These are phyloP conservation scores for Diplolepis rosae DNA, from an alignment of 2,888 invertebrate genomes.

Conservation along the genomic window DNA sequence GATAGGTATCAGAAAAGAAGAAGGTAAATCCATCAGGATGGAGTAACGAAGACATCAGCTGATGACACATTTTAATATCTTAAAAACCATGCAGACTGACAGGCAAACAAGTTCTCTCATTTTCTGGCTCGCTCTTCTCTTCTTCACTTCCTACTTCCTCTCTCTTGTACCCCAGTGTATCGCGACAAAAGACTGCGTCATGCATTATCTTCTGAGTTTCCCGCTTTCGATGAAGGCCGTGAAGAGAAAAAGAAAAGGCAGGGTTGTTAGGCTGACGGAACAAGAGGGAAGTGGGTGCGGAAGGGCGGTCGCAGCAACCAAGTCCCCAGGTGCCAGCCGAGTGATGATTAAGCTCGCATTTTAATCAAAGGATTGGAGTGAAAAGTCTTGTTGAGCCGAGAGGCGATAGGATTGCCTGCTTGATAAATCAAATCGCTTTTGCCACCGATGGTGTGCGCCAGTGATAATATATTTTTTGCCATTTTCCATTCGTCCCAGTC, in stretches of 20 bases:
- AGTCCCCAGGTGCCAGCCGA: slow-evolving; percentile 68
- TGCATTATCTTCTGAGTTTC: slow-evolving; percentile 66
- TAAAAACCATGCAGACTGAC: slow-evolving; percentile 61
- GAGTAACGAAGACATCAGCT: slow-evolving; percentile 69
- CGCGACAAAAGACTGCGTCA: slow-evolving; percentile 65
- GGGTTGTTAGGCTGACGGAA: slow-evolving; percentile 37
- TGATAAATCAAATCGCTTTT: slow-evolving; percentile 71
- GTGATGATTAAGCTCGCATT: slow-evolving; percentile 72
- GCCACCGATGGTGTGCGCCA: slow-evolving; percentile 48
- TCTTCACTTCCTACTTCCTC: slow-evolving; percentile 34
- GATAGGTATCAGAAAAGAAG: background rate
- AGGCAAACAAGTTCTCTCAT: slow-evolving; percentile 34
- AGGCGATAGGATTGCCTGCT: slow-evolving; percentile 69
- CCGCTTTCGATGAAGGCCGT: slow-evolving; percentile 57
- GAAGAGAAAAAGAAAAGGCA: slow-evolving; percentile 51
- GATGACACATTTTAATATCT: slow-evolving; percentile 73
- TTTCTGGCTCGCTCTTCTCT: slow-evolving; percentile 13
- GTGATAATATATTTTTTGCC: slow-evolving; percentile 60
- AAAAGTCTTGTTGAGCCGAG: slow-evolving; percentile 70
- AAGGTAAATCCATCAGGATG: slow-evolving; percentile 58
- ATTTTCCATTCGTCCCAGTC: slow-evolving; percentile 42
- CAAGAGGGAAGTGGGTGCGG: slow-evolving; percentile 33
- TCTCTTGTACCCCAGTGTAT: slow-evolving; percentile 38
- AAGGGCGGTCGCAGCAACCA: slow-evolving; percentile 52
- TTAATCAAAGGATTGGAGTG: slow-evolving; percentile 72